phyloP scores from a whole-genome alignment of 2,888 invertebrate genomes.

The Thelaira solivaga region DNA sequence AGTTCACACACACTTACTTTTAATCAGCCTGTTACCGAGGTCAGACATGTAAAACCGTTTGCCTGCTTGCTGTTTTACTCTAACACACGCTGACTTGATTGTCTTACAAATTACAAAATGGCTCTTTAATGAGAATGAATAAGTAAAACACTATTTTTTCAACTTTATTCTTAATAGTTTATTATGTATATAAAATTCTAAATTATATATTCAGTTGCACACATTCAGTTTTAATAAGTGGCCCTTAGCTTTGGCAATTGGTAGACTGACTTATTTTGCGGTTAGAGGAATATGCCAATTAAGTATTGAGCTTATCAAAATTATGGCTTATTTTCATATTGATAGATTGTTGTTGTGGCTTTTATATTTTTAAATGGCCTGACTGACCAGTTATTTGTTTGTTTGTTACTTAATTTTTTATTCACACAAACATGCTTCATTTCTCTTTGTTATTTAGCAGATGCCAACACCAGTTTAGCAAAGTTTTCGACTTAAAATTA shows the following conservation, averaged over 20 bases:
- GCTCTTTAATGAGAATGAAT: not conserved
- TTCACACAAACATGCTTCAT: too few relatives aligned
- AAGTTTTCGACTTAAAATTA: too few relatives aligned
- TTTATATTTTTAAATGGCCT: too few relatives aligned
- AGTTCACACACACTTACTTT: not conserved
- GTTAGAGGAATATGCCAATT: not conserved
- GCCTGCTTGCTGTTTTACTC: constrained; percentile 18
- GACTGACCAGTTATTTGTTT: too few relatives aligned
- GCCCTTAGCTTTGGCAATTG: not conserved
- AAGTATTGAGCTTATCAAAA: not conserved
- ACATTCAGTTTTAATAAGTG: too few relatives aligned
- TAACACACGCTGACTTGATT: constrained; percentile 4
- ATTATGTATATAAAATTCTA: constrained; percentile 7
- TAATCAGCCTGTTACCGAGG: not conserved
- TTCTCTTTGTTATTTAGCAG: too few relatives aligned
- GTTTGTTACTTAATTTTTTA: too few relatives aligned
- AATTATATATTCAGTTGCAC: constrained; percentile 14
- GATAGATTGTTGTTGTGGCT: too few relatives aligned
- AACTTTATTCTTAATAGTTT: constrained; percentile 14
- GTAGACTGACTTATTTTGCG: not conserved
- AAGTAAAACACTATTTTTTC: not conserved
- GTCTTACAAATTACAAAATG: constrained; percentile 34
- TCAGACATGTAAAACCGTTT: not conserved
- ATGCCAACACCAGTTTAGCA: too few relatives aligned
- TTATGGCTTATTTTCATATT: not conserved